Evolutionary conservation across 2,888 invertebrate genomes (phyloP), one percentile per base, ranked within the genome.

Genomic region (Epinotia ramella): DNA sequence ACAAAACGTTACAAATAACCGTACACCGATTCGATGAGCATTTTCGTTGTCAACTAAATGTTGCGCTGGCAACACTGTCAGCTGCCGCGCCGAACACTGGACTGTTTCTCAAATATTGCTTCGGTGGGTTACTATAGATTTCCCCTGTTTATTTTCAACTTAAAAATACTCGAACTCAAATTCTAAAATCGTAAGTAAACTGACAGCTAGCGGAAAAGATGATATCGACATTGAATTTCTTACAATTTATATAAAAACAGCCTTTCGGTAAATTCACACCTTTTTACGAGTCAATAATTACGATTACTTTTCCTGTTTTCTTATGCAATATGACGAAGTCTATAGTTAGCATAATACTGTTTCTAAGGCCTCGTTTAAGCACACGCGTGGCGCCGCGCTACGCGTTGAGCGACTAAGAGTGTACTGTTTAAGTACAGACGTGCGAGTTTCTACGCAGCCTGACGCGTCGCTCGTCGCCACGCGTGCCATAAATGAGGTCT

Each of bases 21-120:
- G 82, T 88, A 86, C 84, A 86, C 86, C 84, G 57, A 86, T 79
- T 84, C 84, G 84, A 79, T 87, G 83, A 86, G 84, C 84, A 77
- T 77, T 80, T 80, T 88, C 85, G 84, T 88, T 84, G 84, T 84
- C 78, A 77, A 63, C 69, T 40, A 62, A 11, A 73, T 33, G 53
- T 57, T 12, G 16, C 60, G 60, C 67, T 4, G 28, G 59, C 49
- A 60, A 20, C 44, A 68, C 20, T n/a, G 62, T 62, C 33, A 62
- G 62, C 62, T 62, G 62, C 62, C 62, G 9, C n/a, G 33, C n/a
- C 33, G 24, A n/a, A 62, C n/a, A 24, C 9, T 5, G 28, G 16
- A 60, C 62, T 9, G 40, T 62, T 28, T 62, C 60, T 49, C 49
- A 5, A 49, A 49, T 16, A 49, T 12, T 6, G 13, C 5, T 1